Percentiles rank a stretch among this genome's conserved stretches.
Evolutionary conservation across 2,113 vertebrate genomes (phyloP).

Genomic region (Cheirogaleus medius): DNA sequence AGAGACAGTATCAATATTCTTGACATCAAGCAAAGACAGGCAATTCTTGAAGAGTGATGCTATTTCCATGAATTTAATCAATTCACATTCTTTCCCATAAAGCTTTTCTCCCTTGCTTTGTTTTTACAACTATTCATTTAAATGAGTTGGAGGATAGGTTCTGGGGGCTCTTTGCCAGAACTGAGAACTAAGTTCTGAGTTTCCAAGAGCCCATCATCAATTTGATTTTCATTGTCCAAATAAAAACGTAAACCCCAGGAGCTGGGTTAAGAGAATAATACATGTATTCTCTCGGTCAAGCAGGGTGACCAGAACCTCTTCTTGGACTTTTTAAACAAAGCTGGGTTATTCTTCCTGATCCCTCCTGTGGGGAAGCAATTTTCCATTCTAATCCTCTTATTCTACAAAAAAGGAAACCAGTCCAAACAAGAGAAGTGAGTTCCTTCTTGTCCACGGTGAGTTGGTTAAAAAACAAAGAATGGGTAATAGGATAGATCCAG

Average conservation of each 20-base stretch:
- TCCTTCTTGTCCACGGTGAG: background rate
- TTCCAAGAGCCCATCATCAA: background rate
- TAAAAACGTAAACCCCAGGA: background rate
- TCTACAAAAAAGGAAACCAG: background rate
- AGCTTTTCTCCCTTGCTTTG: background rate
- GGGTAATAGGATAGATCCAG: no score
- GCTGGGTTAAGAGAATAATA: background rate
- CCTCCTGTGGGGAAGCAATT: background rate
- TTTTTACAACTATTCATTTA: background rate
- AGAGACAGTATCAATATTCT: constrained; percentile 10
- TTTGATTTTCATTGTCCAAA: background rate
- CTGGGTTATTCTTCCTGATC: background rate
- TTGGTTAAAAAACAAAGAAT: background rate
- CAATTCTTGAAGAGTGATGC: background rate
- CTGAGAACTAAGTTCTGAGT: background rate
- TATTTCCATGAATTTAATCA: constrained; percentile 21
- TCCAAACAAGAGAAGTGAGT: background rate
- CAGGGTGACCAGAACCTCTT: background rate
- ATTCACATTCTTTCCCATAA: background rate
- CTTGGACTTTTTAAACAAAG: background rate
- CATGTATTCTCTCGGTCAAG: background rate
- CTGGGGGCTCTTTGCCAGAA: background rate
- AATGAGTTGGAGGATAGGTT: background rate
- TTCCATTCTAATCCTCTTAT: background rate
- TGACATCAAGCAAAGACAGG: constrained; percentile 9